Evolutionary conservation across 2,113 vertebrate genomes (phyloP).

Genomic region (Circaetus gallicus): DNA sequence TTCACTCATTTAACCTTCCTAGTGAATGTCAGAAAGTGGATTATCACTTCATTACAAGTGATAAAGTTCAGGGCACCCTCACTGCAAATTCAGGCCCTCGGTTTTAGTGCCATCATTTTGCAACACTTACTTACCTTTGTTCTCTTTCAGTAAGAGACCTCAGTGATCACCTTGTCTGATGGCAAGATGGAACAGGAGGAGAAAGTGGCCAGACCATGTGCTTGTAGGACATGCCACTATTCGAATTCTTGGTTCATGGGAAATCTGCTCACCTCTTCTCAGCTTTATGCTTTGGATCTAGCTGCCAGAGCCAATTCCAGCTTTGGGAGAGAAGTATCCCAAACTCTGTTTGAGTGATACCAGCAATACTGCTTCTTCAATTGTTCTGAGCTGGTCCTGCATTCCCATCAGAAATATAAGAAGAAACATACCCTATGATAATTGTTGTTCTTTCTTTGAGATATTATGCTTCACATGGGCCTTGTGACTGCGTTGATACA

Average conservation of each 20-base stretch:
- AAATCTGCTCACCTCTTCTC: neutral
- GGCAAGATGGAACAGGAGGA: neutral
- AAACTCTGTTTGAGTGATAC: neutral
- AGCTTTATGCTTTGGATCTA: neutral
- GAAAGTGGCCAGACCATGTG: neutral
- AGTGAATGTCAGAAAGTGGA: neutral
- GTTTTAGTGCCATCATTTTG: neutral
- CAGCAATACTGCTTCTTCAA: neutral
- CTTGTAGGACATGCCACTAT: neutral
- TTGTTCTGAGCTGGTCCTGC: neutral
- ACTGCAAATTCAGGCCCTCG: neutral
- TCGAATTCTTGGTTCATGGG: neutral
- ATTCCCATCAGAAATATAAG: neutral
- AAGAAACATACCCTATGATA: neutral
- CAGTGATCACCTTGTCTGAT: neutral
- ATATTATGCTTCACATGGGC: neutral
- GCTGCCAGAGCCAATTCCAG: neutral
- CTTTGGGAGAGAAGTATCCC: neutral
- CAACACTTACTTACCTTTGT: neutral
- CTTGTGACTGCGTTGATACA: neutral
- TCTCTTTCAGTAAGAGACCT: neutral
- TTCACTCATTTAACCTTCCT: neutral
- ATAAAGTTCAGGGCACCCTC: neutral
- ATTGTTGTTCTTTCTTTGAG: neutral
- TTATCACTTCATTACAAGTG: neutral